These are phyloP conservation scores for Heliocidaris erythrogramma DNA, from an alignment of 35 echinoderm and acorn worm species.

Conservation along the genomic window DNA sequence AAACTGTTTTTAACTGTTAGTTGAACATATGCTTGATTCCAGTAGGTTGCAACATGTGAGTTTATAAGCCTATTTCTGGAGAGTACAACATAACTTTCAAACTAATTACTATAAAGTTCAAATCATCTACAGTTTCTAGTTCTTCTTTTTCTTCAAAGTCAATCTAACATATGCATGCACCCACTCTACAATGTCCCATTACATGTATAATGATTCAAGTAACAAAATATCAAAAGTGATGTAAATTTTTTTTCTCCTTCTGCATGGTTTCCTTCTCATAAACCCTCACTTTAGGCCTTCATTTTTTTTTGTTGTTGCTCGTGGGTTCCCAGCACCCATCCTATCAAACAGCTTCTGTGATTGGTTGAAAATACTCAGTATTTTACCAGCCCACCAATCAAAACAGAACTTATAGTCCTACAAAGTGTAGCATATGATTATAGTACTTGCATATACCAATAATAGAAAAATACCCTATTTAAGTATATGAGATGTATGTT, in stretches of 20 bases:
- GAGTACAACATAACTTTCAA: not conserved
- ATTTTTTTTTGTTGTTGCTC: not conserved
- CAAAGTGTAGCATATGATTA: not conserved
- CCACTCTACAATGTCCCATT: not conserved
- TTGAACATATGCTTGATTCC: not conserved
- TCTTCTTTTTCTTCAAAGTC: not conserved
- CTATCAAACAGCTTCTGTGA: not conserved
- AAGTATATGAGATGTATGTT: not conserved
- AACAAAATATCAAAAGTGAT: slow-evolving; percentile 6
- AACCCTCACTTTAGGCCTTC: not conserved
- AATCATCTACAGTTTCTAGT: not conserved
- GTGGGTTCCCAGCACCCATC: not conserved
- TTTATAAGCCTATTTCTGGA: not conserved
- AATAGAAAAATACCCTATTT: slow-evolving; percentile 4
- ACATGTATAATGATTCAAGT: not conserved
- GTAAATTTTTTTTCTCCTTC: not conserved
- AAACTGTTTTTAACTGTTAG: too few relatives aligned
- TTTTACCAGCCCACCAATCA: not conserved
- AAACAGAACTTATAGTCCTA: not conserved
- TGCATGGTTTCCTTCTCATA: not conserved
- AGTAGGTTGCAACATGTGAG: not conserved
- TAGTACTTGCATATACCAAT: slow-evolving; percentile 4
- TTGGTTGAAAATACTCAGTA: not conserved
- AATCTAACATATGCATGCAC: not conserved
- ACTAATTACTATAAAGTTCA: not conserved